Base-by-base conservation (phyloP, 2,113 vertebrate species). In the human region DNA sequence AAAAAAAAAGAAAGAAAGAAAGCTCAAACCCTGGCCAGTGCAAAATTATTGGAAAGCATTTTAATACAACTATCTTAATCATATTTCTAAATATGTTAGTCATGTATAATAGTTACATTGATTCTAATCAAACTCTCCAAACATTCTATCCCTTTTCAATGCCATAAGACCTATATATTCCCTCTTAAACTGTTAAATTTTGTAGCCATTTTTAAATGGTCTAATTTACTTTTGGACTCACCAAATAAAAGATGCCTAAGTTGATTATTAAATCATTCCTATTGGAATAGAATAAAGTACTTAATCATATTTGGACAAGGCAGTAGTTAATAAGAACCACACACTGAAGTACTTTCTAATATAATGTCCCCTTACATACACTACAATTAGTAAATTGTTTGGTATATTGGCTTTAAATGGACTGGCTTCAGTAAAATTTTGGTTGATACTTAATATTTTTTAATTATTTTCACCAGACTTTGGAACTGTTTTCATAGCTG, bases 321-420 rank as follows among this genome's bases (percentile, higher is more conserved):
- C 70, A 84, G 76, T 84, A 93, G 91, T 97, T 97, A 96, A 88
- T 96, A 90, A 82, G 88, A 98, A 93, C 66, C 80, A 89, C 30
- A 89, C 18, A 73, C 27, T 64, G 66, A 48, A 97, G 32, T 75
- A 30, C 18, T 88, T 96, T 96, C 43, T 90, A 96, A 89, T 64
- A 82, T 61, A 88, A 73, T 52, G 18, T 52, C 35, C 32, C 61
- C 2, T 89, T 87, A n/a, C 68, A 59, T 75, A 68, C 12, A 90
- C 68, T 43, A 78, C 30, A 90, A 92, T 38, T 72, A 75, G 64
- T 57, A 93, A 91, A 96, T 73, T 84, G 22, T 75, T 86, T 90
- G 68, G 23, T 87, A 30, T 75, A 73, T 88, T 96, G 61, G 14
- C 50, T 97, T 55, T 16, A 73, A 78, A 82, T 76, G 3, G 40